Percentiles rank a stretch among this genome's conserved stretches.
These are phyloP conservation scores for Cygnus buccinator DNA, from an alignment of 2,113 vertebrate genomes.

Conservation along the genomic window DNA sequence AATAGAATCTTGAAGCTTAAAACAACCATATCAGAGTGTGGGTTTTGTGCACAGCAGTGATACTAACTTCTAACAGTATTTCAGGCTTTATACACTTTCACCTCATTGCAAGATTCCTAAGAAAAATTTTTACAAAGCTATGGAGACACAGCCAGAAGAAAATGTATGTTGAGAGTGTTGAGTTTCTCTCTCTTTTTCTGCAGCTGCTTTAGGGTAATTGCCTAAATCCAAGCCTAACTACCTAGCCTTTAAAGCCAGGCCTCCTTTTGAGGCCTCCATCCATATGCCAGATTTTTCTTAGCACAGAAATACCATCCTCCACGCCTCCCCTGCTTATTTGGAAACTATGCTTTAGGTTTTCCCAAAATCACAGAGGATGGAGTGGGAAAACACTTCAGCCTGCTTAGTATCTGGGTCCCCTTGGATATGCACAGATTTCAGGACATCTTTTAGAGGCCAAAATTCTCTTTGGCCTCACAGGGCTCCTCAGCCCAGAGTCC, in stretches of 20 bases:
- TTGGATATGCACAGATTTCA: neutral
- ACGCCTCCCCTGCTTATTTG: neutral
- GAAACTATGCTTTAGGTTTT: slow-evolving; percentile 23
- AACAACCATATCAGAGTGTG: neutral
- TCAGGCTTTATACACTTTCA: neutral
- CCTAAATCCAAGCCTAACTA: neutral
- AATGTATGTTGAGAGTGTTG: neutral
- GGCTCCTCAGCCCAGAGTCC: neutral
- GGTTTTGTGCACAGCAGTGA: neutral
- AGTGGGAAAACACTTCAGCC: neutral
- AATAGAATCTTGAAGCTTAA: neutral
- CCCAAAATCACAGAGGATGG: neutral
- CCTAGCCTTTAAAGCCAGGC: neutral
- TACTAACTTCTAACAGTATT: neutral
- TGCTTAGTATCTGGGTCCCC: neutral
- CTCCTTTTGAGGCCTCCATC: neutral
- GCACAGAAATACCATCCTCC: neutral
- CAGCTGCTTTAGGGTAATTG: neutral
- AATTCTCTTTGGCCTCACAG: slow-evolving; percentile 28
- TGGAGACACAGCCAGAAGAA: neutral
- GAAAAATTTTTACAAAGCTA: neutral
- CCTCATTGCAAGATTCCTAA: neutral
- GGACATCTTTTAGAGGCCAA: neutral
- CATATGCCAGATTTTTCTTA: neutral
- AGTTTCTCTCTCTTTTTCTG: rapidly evolving